These are phyloP conservation scores for Scelioninae gen. 2 DNA, from an alignment of 2,888 invertebrate species.

Conservation along the genomic window DNA sequence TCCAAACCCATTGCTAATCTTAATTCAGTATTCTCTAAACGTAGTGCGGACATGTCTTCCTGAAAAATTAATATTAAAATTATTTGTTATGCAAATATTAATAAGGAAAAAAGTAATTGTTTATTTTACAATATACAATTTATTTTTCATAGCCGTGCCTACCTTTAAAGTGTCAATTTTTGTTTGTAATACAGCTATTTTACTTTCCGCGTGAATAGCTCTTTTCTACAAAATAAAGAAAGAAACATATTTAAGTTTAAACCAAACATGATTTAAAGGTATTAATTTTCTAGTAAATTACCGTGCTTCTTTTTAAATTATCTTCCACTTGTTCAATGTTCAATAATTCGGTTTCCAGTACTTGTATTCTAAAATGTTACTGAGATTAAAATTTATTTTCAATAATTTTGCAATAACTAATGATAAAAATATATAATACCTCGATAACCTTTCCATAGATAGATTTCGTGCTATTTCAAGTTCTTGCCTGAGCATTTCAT, in stretches of 20 bases:
- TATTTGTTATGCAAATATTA: no score
- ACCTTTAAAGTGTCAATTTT: slow-evolving; percentile 84
- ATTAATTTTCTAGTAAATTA: slow-evolving; percentile 63
- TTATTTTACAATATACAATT: no score
- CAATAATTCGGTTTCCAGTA: slow-evolving; percentile 77
- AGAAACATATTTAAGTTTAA: not conserved
- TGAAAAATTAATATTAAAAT: slow-evolving; percentile 65
- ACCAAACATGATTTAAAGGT: not conserved
- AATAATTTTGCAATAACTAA: no score
- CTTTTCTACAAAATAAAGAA: slow-evolving; percentile 77
- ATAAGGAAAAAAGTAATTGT: no score
- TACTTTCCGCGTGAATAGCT: slow-evolving; percentile 80
- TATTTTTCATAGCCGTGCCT: slow-evolving; percentile 50
- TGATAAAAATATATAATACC: no score
- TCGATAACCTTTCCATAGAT: slow-evolving; percentile 76
- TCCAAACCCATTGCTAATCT: slow-evolving; percentile 76
- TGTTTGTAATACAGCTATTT: slow-evolving; percentile 80
- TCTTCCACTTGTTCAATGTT: slow-evolving; percentile 79
- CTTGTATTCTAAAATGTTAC: slow-evolving; percentile 74
- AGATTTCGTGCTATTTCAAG: slow-evolving; percentile 77
- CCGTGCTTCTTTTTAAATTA: slow-evolving; percentile 78
- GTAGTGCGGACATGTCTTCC: slow-evolving; percentile 76
- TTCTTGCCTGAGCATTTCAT: slow-evolving; percentile 78
- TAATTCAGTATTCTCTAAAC: slow-evolving; percentile 77
- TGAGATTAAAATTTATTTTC: no score